Evolutionary conservation across 2,888 invertebrate species (phyloP), one percentile per base, ranked within the genome.

Genomic region (Tachina grossa): DNA sequence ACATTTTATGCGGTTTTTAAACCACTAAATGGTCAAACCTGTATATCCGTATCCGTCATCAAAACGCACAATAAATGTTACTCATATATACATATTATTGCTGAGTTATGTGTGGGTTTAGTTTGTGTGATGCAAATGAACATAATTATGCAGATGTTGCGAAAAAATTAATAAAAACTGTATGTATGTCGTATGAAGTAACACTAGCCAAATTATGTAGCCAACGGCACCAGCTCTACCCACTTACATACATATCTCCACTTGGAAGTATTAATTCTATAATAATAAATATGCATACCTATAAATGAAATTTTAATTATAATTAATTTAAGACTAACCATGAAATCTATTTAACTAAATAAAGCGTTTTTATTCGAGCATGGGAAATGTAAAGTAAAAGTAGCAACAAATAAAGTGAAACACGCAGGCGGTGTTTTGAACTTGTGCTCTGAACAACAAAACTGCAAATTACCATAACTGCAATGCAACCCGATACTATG

Each of bases 181-280:
- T 43, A 9, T 9, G 11, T 41, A 9, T 59, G 61, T 51, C 31
- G 6, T 61, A 51, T 71, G 57, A 75, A 71, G 65, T 61, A 76
- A 65, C 55, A 84, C 53, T 45, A 55, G 77, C 59, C 47, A 74
- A 77, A 68, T 81, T 81, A 68, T 68, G 59, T 61, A 61, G 80
- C 49, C 49, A 59, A 51, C 31, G 59, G 49, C 59, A 71, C 61
- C 45, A 79, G 6, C 31, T 31, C 31, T 16, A 5, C 39, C 41
- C 43, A 31, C 57, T 57, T 19, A 16, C 43, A 85, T 19, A 16
- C 43, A 85, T 14, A 39, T 16, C 14, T 51, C 10, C 16, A 16
- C 6, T 6, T 2, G n/a, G 11, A 31, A 5, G 6, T 6, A 31
- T 31, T 31, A 31, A 31, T 31, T 6, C 9, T 11, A 61, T 13